A percentile compares a stretch with the other conserved stretches of the same genome.
Evolutionary conservation across 2,888 invertebrate genomes (phyloP).

Genomic region (Carcina quercana): DNA sequence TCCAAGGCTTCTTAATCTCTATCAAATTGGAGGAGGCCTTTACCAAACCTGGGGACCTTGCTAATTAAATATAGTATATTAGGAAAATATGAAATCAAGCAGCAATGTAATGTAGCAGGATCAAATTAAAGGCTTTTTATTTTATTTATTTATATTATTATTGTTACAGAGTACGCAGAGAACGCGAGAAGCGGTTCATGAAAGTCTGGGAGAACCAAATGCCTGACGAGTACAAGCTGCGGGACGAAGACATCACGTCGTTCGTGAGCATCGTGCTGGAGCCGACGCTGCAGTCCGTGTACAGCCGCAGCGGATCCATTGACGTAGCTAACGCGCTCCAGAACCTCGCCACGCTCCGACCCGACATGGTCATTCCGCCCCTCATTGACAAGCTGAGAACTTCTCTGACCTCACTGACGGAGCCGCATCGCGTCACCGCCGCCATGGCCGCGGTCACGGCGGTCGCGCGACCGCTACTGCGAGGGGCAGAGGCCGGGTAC

Average conservation of each 20-base stretch:
- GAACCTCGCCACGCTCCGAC: conserved; percentile 84
- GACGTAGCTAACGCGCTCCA: conserved; percentile 81
- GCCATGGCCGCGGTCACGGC: conserved; percentile 81
- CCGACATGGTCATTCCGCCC: conserved; percentile 87
- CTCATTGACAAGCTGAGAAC: conserved; percentile 86
- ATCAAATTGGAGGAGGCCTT: no score
- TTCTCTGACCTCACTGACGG: conserved; percentile 88
- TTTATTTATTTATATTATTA: conserved; percentile 6
- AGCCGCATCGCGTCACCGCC: conserved; percentile 88
- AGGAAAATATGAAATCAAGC: no score
- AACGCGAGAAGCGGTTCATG: conserved; percentile 73
- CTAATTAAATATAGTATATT: no score
- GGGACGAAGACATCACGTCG: conserved; percentile 85
- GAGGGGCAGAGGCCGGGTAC: conserved; percentile 70
- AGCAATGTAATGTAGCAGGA: no score
- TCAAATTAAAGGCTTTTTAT: no score
- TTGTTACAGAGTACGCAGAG: conserved; percentile 77
- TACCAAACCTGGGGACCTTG: no score
- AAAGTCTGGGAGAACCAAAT: conserved; percentile 81
- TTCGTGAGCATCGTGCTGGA: conserved; percentile 87
- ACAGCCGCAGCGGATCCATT: conserved; percentile 78
- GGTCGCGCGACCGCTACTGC: conserved; percentile 78
- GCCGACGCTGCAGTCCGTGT: conserved; percentile 85
- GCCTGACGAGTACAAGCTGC: conserved; percentile 80
- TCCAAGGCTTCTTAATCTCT: no score